phyloP scores from a whole-genome alignment of 2,888 invertebrate species.

The Adineta ricciae region DNA sequence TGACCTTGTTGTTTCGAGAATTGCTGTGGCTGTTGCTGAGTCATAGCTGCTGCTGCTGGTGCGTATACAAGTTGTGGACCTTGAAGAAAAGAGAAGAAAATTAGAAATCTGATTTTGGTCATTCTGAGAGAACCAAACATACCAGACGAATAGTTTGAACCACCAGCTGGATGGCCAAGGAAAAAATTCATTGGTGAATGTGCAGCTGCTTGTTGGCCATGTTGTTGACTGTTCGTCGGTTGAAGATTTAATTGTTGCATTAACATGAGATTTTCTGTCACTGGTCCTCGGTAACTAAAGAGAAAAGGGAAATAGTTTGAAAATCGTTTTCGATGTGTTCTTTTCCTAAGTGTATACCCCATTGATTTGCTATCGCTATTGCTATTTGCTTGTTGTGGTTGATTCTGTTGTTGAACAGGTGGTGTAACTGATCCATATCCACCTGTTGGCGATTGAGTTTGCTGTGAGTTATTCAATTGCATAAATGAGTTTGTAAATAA shows the following conservation, averaged over 20 bases:
- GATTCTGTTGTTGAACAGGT: slow-evolving; percentile 7
- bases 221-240: neutral
- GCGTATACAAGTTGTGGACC: neutral
- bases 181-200: neutral
- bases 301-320: neutral
- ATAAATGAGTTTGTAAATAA: neutral
- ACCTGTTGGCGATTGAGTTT: neutral
- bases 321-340: neutral
- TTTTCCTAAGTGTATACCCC: neutral
- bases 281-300: neutral
- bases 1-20: neutral
- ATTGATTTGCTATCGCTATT: neutral
- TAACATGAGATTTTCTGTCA: neutral
- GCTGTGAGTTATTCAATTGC: neutral
- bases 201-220: neutral
- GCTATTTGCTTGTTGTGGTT: neutral
- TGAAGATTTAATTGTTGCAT: neutral
- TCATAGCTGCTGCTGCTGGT: neutral
- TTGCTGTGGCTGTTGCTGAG: neutral
- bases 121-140: neutral
- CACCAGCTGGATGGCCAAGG: neutral
- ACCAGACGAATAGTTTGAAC: neutral
- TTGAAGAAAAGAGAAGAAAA: neutral
- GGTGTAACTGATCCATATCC: neutral
- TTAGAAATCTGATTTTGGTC: too few species aligned